Evolutionary conservation across 2,797 vertebrate genomes (phyloP).

Genomic region (Triplophysa yarkandensis): DNA sequence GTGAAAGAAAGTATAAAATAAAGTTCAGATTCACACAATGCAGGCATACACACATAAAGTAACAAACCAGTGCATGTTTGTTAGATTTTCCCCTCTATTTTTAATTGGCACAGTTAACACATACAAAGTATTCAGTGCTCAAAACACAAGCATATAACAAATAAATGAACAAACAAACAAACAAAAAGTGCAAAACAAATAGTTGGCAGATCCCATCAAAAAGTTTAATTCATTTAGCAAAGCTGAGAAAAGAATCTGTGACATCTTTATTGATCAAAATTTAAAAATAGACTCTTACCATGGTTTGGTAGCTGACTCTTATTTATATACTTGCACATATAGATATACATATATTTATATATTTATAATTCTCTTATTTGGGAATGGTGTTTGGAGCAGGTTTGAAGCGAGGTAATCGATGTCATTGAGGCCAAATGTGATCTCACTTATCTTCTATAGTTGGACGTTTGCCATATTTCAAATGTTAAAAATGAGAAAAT

Average conservation of each 20-base stretch:
- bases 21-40: background rate
- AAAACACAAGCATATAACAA: conserved; percentile 77
- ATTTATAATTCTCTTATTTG: conserved; percentile 37
- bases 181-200: conserved; percentile 79
- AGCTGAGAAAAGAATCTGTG: conserved; percentile 72
- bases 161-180: conserved; percentile 69
- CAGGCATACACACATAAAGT: conserved; percentile 5
- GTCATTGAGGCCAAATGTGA: background rate
- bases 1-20: too few species aligned
- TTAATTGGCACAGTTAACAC: conserved; percentile 86
- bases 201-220: conserved; percentile 72
- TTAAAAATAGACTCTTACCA: conserved; percentile 77
- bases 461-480: conserved; percentile 4
- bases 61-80: conserved; percentile 2
- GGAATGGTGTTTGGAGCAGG: conserved; percentile 23
- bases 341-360: conserved; percentile 49
- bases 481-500: too few species aligned
- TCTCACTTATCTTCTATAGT: background rate
- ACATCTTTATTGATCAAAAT: conserved; percentile 73
- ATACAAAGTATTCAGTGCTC: conserved; percentile 83
- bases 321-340: conserved; percentile 78
- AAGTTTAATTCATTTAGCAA: conserved; percentile 70
- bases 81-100: conserved; percentile 70
- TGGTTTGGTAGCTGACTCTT: conserved; percentile 67
- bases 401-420: background rate